Base-by-base conservation (phyloP, 1,140 invertebrate species). In the Pogonognathellus flavescens region DNA sequence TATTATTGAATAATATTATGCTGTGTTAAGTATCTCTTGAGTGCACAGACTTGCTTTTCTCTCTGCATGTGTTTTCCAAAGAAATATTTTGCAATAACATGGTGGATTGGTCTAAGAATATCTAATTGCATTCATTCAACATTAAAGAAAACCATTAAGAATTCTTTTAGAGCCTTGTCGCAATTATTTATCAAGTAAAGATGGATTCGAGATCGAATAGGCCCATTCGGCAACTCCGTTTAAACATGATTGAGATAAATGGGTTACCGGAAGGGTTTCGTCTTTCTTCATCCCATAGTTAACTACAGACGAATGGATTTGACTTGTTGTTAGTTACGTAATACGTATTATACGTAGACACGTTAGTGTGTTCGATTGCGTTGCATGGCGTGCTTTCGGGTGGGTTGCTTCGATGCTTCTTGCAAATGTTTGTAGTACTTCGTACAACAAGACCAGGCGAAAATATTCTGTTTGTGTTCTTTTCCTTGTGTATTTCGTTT, bases 221-320 rank as follows among this genome's bases (percentile, higher is more conserved):
- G 25, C 16, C 62, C 70, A 76, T 76, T 76, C 70, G 70, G 31
- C 31, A 49, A 9, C 41, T 50, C 2, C 70, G 10, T n/a, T 49
- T 50, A 31, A 50, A 76, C 70, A 76, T 76, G 70, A 76, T 76
- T 76, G 70, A 76, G 70, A 76, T 76, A 76, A 76, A 76, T 76
- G 70, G 70, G 70, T 76, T 76, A 76, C 70, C 70, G 70, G 70
- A 76, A 76, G 70, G 70, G 70, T 50, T 76, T 76, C 70, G 25
- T 76, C 70, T 76, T 50, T 72, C 66, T 14, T 72, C 66, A 13
- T 72, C 41, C 31, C 25, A 76, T 49, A 76, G 41, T 76, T 76
- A 76, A 76, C 70, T 41, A 41, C 31, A 41, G 31, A 50, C 70
- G 41, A 76, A 50, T 76, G 70, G n/a, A 25, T 76, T 76, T 41